phyloP scores from a whole-genome alignment of 2,113 vertebrate species.

The Passer domesticus region DNA sequence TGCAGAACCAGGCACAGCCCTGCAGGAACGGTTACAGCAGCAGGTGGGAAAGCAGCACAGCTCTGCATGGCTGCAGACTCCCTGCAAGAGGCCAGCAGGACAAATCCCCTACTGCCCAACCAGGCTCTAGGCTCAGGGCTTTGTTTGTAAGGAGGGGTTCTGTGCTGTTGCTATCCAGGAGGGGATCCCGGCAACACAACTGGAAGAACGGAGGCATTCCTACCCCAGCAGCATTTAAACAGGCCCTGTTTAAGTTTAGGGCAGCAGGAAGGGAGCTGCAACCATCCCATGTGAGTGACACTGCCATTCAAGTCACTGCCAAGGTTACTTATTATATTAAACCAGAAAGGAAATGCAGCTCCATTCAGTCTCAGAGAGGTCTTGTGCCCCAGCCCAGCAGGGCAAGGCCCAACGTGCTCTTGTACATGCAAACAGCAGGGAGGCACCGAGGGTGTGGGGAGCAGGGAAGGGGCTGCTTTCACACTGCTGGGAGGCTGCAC shows the following conservation, averaged over 20 bases:
- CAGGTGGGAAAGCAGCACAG: neutral
- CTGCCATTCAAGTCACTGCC: neutral
- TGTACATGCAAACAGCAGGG: conserved; percentile 13
- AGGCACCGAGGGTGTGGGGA: neutral
- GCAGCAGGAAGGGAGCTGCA: neutral
- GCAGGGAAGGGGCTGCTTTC: neutral
- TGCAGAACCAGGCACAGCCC: neutral
- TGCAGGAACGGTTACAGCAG: accelerated
- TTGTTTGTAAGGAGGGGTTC: neutral
- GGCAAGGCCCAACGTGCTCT: neutral
- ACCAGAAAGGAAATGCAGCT: neutral
- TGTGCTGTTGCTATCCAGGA: neutral
- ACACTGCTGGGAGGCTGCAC: accelerated
- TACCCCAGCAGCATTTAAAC: neutral
- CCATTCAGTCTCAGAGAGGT: neutral
- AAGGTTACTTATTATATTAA: neutral
- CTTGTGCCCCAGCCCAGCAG: neutral
- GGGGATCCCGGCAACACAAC: accelerated
- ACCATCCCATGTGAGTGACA: accelerated
- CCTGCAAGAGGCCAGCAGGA: neutral
- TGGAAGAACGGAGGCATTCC: neutral
- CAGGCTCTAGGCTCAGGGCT: neutral
- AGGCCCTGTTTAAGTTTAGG: neutral
- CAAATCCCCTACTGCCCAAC: neutral
- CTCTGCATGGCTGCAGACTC: neutral